Evolutionary conservation across 2,113 vertebrate genomes (phyloP).

Genomic region (Verasper variegatus): DNA sequence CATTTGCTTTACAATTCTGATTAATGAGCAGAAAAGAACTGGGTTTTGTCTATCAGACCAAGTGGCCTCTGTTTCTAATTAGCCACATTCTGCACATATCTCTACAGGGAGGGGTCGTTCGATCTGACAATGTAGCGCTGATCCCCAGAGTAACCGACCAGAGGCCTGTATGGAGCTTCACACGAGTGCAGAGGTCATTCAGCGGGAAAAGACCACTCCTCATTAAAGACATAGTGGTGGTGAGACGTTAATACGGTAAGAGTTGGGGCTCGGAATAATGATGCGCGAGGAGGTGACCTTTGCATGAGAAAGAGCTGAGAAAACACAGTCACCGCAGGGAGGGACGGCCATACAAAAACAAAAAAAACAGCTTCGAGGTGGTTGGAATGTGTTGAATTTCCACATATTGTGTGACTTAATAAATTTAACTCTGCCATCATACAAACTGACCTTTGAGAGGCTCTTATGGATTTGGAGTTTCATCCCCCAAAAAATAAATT

Average conservation of each 20-base stretch:
- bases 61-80: conserved; percentile 49
- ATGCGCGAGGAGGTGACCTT: conserved; percentile 36
- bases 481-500: neutral
- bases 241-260: conserved; percentile 17
- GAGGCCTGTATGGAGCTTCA: conserved; percentile 6
- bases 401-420: neutral
- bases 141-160: conserved; percentile 6
- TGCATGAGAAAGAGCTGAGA: conserved; percentile 38
- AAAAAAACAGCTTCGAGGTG: conserved; percentile 5
- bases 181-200: conserved; percentile 6
- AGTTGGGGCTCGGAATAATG: conserved; percentile 1
- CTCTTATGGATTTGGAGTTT: neutral
- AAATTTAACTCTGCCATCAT: neutral
- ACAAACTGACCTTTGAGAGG: neutral
- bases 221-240: conserved; percentile 13
- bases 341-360: too few species aligned
- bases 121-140: conserved; percentile 37
- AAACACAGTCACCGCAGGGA: conserved; percentile 19
- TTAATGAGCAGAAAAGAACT: conserved; percentile 42
- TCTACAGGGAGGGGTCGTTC: conserved; percentile 16
- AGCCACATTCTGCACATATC: conserved; percentile 29
- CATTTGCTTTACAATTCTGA: conserved; percentile 22
- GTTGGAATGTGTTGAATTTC: neutral
- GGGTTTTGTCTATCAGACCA: conserved; percentile 42
- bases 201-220: conserved; percentile 11